Conservation (phyloP, 2,113 vertebrate genomes). For the Hiodon tergisus region DNA sequence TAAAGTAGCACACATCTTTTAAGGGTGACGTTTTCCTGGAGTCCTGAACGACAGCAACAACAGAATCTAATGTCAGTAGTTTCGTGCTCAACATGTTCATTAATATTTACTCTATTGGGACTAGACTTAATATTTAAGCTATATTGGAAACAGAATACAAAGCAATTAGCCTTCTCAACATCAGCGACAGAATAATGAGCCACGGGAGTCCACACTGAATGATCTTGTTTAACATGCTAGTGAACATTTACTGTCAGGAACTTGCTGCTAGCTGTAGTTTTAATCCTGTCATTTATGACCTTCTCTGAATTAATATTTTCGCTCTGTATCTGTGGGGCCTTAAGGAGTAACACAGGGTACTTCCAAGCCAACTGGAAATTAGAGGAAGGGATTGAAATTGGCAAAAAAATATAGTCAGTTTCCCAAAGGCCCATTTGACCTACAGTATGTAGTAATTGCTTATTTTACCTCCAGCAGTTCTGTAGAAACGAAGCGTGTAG, state of each 20-base stretch:
- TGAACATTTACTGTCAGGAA: neutral
- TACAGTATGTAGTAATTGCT: slow-evolving; percentile 12
- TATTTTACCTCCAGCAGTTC: slow-evolving; percentile 14
- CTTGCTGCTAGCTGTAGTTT: neutral
- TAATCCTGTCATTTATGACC: neutral
- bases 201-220: no score
- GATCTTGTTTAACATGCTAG: no score
- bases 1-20: no score
- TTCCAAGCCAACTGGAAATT: slow-evolving; percentile 1
- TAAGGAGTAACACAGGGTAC: neutral
- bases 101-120: no score
- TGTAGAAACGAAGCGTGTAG: neutral
- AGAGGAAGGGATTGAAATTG: slow-evolving; percentile 8
- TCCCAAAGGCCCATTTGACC: slow-evolving; percentile 11
- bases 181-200: no score
- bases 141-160: no score
- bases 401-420: slow-evolving; percentile 1
- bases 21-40: no score
- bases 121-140: no score
- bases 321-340: neutral
- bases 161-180: no score
- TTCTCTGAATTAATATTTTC: neutral
- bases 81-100: no score
- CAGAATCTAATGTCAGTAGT: no score
- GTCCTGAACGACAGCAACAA: no score